These are phyloP conservation scores for Podabrus alpinus DNA, from an alignment of 2,888 invertebrate genomes.

Conservation along the genomic window DNA sequence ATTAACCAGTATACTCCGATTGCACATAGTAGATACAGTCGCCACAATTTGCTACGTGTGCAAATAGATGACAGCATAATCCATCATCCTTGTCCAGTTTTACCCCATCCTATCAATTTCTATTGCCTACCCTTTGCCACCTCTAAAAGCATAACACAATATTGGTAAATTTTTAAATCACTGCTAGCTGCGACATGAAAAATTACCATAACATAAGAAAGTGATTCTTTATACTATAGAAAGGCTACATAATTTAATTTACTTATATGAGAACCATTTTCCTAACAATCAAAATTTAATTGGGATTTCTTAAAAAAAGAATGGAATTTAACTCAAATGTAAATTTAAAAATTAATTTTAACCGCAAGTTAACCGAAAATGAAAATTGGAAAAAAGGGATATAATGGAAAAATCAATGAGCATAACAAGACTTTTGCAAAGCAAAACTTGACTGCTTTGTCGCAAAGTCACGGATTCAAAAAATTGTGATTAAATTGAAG, in stretches of 20 bases:
- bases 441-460: too few species aligned
- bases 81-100: slow-evolving; percentile 52
- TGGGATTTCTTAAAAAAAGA: neutral
- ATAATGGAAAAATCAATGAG: too few species aligned
- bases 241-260: neutral
- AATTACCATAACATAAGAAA: neutral
- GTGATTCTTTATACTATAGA: neutral
- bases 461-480: neutral
- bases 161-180: slow-evolving; percentile 3
- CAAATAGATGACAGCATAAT: slow-evolving; percentile 51
- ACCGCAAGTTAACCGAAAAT: too few species aligned
- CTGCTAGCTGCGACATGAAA: neutral
- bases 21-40: slow-evolving; percentile 39
- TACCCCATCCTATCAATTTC: slow-evolving; percentile 39
- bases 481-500: neutral
- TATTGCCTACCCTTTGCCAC: slow-evolving; percentile 30
- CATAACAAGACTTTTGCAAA: too few species aligned
- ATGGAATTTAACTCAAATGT: too few species aligned
- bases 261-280: neutral
- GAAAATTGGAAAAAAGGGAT: too few species aligned
- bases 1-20: slow-evolving; percentile 47
- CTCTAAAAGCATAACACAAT: slow-evolving; percentile 9
- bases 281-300: neutral
- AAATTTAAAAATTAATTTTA: too few species aligned
- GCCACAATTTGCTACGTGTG: slow-evolving; percentile 54